Base-by-base conservation (phyloP, 1,140 invertebrate genomes). In the Drosophila pandora region DNA sequence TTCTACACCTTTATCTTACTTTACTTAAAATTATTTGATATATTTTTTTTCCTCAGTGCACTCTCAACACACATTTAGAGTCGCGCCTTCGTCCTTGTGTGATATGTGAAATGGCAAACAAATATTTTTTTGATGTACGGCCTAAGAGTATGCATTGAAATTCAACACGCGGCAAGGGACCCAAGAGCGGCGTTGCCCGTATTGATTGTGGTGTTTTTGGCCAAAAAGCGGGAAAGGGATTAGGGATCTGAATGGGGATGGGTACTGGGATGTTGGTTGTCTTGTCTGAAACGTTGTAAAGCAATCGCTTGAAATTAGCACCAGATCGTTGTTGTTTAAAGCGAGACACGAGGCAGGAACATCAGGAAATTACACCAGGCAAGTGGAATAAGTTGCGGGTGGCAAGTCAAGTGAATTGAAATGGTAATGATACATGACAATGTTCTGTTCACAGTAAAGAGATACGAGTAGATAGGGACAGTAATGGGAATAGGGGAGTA, bases 121-220 rank as follows among this genome's bases (percentile, higher is more conserved):
- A 75, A 82, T 88, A 76, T 87, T 65, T 73, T 77, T 65, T 77
- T 70, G 32, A 49, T 80, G 70, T 57, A 64, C 73, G 45, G 83
- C 82, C 82, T 75, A 79, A 87, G 74, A 87, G 82, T 87, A 70
- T 78, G 82, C 82, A 87, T 87, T 87, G 82, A 88, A 87, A 87
- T 87, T 87, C 83, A 87, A 87, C 83, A 87, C 82, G 75, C 82
- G 61, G 62, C 82, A 61, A 78, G 70, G 55, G 75, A 52, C 71
- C 64, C 37, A 49, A 43, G 45, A 58, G 17, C 17, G 7, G 43
- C 68, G 55, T 50, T 63, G 17, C 34, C 49, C 25, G 52, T 74
- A 73, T 74, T 57, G 55, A 59, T 67, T 67, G 61, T 57, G 53
- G 57, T 34, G 59, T n/a, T 22, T 17, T 3, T 6, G 17, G n/a